Evolutionary conservation across 2,797 vertebrate genomes (phyloP).

Genomic region (Hypotaenidia philippensis): DNA sequence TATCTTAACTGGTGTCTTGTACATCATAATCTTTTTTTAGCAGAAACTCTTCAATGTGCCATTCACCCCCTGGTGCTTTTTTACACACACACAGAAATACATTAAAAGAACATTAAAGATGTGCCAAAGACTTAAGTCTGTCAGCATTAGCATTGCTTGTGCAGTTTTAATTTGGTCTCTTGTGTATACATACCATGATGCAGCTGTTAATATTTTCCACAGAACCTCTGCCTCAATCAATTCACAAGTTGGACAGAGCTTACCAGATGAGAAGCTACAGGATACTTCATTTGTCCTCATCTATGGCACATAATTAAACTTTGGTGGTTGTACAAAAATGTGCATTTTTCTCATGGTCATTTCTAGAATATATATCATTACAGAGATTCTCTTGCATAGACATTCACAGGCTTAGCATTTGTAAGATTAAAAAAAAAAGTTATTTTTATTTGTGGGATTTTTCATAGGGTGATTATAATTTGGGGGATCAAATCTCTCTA

Average conservation of each 20-base stretch:
- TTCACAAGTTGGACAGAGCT: background rate
- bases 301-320: background rate
- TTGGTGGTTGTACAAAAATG: background rate
- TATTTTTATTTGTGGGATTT: background rate
- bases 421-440: background rate
- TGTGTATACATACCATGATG: background rate
- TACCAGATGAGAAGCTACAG: background rate
- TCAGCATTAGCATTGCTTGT: background rate
- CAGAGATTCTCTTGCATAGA: background rate
- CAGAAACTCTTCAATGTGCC: background rate
- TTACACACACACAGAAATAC: background rate
- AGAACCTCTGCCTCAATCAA: background rate
- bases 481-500: background rate
- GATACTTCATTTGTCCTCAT: background rate
- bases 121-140: background rate
- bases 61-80: background rate
- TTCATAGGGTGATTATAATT: background rate
- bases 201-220: background rate
- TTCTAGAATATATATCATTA: background rate
- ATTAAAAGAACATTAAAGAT: conserved; percentile 4
- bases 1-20: background rate
- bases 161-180: background rate
- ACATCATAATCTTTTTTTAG: background rate
- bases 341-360: background rate
- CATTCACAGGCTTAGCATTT: background rate